Conservation (phyloP, 2,113 vertebrate species). For the Myanophis thanlyinensis region DNA sequence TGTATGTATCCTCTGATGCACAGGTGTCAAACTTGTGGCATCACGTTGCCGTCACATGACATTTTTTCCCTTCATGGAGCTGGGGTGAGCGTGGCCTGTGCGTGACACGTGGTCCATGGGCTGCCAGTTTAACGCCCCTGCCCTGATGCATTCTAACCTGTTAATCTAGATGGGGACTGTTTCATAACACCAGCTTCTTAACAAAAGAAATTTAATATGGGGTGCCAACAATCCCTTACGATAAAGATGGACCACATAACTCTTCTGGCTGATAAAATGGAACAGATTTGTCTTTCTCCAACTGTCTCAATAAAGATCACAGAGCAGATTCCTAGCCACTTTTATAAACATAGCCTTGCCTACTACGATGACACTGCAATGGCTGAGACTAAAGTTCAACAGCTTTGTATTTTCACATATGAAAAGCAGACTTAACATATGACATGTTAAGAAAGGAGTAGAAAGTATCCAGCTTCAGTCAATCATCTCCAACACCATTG, state of each 20-base stretch:
- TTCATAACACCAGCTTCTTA: background rate
- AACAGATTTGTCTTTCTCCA: background rate
- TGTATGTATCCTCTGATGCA: background rate
- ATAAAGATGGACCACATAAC: background rate
- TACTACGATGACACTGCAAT: background rate
- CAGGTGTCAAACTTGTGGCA: no score
- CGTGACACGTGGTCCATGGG: no score
- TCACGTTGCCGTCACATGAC: no score
- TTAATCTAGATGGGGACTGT: background rate
- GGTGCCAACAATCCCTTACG: background rate
- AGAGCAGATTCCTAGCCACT: background rate
- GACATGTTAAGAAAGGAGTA: background rate
- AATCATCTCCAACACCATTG: conserved; percentile 1
- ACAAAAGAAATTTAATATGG: background rate
- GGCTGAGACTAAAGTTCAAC: background rate
- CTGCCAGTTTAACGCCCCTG: no score
- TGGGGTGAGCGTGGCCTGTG: no score
- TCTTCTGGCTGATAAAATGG: background rate
- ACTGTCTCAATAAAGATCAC: background rate
- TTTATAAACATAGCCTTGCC: background rate
- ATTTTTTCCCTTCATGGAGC: no score
- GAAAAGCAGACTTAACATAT: background rate
- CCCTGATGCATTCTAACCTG: background rate
- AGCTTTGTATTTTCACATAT: conserved; percentile 42
- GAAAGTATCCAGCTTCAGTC: conserved; percentile 25